Base-by-base conservation (phyloP, 2,888 invertebrate species). In the Venusia cambrica region DNA sequence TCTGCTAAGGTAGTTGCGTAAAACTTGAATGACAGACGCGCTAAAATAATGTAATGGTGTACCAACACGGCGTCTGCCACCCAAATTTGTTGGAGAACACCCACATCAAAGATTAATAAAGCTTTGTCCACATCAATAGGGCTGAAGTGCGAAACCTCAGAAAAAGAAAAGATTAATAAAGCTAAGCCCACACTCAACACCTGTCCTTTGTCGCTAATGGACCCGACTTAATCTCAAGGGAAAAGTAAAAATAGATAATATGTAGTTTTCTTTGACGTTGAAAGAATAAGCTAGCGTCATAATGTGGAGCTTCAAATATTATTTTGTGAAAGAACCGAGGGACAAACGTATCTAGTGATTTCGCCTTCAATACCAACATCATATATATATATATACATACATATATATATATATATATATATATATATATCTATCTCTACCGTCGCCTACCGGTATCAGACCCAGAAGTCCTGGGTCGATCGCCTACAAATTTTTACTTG, bases 141-240 rank as follows among this genome's bases (percentile, higher is more conserved):
- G 47, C 48, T 55, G 69, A 77, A 79, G 78, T 84, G 83, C 72
- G 77, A 83, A 78, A 62, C 71, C 75, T 58, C 66, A 62, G 45
- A 44, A 43, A 44, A 65, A 81, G 77, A 79, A 81, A 83, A 85
- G 84, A 83, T 85, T 84, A 84, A 85, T 85, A 85, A 84, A 83
- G 85, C 85, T 85, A 85, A 85, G 69, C 57, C 65, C 62, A 73
- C 76, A 77, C 75, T 62, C 64, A 68, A 79, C 85, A 85, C 85
- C 85, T 85, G 85, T 73, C 80, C 67, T 85, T 85, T 85, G 84
- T 85, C 75, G 72, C 80, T 85, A 85, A 85, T 85, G 85, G 85
- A 84, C 52, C 26, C 30, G 52, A 44, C 60, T 52, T 76, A 77
- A 77, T 75, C 76, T 59, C 45, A 26, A 45, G 57, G 51, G 54